Evolutionary conservation across 2,888 invertebrate genomes (phyloP).

Genomic region (Nomada ruficornis): DNA sequence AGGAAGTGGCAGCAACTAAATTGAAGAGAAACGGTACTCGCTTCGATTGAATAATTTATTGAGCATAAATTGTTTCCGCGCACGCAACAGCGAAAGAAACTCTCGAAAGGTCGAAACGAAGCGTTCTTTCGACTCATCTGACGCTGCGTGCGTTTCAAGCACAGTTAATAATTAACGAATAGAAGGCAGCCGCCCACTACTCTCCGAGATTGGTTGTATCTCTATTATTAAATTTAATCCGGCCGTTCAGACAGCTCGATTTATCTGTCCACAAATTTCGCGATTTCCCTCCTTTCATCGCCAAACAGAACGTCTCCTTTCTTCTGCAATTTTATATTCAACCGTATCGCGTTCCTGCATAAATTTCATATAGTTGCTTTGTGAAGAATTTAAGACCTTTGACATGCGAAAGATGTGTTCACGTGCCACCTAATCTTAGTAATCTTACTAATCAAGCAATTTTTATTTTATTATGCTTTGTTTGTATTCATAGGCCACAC

Average conservation of each 20-base stretch:
- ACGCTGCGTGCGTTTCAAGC: constrained; percentile 57
- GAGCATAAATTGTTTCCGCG: constrained; percentile 38
- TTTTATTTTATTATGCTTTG: too few relatives aligned
- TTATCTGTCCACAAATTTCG: constrained; percentile 63
- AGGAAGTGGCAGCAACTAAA: not conserved
- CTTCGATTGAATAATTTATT: constrained; percentile 34
- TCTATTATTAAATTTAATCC: constrained; percentile 80
- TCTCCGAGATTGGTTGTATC: constrained; percentile 76
- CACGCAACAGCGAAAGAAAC: constrained; percentile 41
- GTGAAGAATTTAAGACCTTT: too few relatives aligned
- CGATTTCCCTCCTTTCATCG: not conserved
- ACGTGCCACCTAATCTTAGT: too few relatives aligned
- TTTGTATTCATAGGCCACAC: too few relatives aligned
- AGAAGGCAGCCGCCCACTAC: constrained; percentile 63
- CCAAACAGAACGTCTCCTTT: not conserved
- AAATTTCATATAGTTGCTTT: too few relatives aligned
- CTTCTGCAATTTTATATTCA: not conserved
- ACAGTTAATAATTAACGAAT: constrained; percentile 77
- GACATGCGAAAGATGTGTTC: too few relatives aligned
- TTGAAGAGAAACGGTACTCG: constrained; percentile 5
- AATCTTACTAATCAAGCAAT: too few relatives aligned
- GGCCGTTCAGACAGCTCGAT: constrained; percentile 66
- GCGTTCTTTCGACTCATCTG: constrained; percentile 45
- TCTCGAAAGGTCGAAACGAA: constrained; percentile 30
- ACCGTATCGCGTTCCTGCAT: too few relatives aligned